These are phyloP conservation scores for Thryonomys swinderianus DNA, from an alignment of 2,113 vertebrate genomes.

Conservation along the genomic window DNA sequence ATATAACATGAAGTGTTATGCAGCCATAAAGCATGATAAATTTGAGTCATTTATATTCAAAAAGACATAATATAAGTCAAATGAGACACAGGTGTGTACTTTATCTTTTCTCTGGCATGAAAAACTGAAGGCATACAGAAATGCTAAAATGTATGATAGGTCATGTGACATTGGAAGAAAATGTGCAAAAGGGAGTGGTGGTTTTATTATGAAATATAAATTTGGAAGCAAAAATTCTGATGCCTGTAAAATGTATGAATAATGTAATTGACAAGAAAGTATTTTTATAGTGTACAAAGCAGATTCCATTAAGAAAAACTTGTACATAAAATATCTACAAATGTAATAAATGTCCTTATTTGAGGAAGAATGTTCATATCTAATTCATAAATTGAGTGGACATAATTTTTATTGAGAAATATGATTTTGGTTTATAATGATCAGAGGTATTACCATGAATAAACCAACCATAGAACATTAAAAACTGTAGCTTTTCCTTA, in stretches of 20 bases:
- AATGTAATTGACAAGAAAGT: not conserved
- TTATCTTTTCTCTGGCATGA: no score
- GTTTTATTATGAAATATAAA: not conserved
- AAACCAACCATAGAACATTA: not conserved
- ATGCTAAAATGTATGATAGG: no score
- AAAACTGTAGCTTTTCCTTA: not conserved
- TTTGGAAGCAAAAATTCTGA: not conserved
- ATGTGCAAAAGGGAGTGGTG: no score
- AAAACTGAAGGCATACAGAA: no score
- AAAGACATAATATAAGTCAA: no score
- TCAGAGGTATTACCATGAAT: not conserved
- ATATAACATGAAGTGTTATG: no score
- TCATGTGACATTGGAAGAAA: no score
- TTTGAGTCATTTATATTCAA: no score
- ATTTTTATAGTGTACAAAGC: not conserved
- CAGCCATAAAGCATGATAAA: no score
- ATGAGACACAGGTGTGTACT: no score
- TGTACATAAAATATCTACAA: not conserved
- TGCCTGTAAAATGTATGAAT: not conserved
- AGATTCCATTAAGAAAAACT: not conserved
- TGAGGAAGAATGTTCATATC: not conserved
- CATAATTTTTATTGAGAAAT: not conserved
- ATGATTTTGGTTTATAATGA: not conserved
- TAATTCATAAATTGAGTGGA: not conserved
- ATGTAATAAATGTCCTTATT: not conserved